Evolutionary conservation across 2,888 invertebrate species (phyloP).

Genomic region (Malthinus flaveolus): DNA sequence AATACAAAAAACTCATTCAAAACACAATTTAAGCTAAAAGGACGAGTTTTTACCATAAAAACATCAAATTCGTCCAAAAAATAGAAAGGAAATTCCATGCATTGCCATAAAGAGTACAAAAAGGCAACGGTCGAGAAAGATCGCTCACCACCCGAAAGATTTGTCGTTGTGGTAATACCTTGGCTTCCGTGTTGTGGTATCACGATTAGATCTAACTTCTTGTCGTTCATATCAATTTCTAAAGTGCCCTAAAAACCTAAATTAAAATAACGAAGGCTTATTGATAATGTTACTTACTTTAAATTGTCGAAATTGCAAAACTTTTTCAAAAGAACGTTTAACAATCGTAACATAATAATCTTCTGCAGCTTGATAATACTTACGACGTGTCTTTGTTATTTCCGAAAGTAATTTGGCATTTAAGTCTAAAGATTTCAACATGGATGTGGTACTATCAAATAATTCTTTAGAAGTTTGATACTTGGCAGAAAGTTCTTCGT

Average conservation of each 20-base stretch:
- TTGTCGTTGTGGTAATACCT: slow-evolving; percentile 60
- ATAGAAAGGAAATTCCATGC: slow-evolving; percentile 89
- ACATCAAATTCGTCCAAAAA: slow-evolving; percentile 97
- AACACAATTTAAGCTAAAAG: not conserved
- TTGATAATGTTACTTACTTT: slow-evolving; percentile 52
- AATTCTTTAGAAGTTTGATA: slow-evolving; percentile 40
- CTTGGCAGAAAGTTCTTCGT: slow-evolving; percentile 41
- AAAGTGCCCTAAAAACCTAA: slow-evolving; percentile 59
- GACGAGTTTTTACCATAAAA: slow-evolving; percentile 82
- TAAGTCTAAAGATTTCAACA: slow-evolving; percentile 41
- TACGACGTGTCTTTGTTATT: slow-evolving; percentile 46
- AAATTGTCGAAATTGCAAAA: slow-evolving; percentile 62
- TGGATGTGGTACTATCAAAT: slow-evolving; percentile 29
- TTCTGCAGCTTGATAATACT: slow-evolving; percentile 50
- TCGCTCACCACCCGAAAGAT: slow-evolving; percentile 93
- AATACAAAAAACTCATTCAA: slow-evolving; percentile 29
- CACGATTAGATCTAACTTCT: slow-evolving; percentile 59
- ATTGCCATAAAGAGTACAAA: slow-evolving; percentile 91
- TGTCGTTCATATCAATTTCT: slow-evolving; percentile 57
- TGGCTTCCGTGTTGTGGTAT: slow-evolving; percentile 59
- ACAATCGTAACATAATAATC: slow-evolving; percentile 51
- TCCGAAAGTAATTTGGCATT: slow-evolving; percentile 39
- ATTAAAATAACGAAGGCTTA: not conserved
- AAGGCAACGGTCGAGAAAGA: slow-evolving; percentile 95
- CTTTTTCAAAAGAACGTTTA: slow-evolving; percentile 58